Base-by-base conservation (phyloP, 2,113 vertebrate species). In the Herpetotheres cachinnans region DNA sequence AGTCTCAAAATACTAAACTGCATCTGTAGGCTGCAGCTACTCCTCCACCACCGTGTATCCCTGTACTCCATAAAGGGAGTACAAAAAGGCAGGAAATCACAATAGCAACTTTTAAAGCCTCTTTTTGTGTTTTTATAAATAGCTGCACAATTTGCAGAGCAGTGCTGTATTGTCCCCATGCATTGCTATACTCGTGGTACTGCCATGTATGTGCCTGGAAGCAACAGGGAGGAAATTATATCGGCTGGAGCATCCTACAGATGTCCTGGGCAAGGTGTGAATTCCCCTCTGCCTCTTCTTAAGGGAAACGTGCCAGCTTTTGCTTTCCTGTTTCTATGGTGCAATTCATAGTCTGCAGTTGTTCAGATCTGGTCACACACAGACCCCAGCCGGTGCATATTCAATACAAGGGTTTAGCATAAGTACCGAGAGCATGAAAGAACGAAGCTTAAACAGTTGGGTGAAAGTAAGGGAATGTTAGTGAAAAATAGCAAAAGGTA, bases 21-120 rank as follows among this genome's bases (percentile, higher is more conserved):
- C 63, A 67, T 91, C 88, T 90, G 61, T 79, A 42, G 92, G 95
- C 59, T 95, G 93, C 83, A 94, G 86, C 89, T 91, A 8, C 86
- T 94, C 84, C 81, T 89, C 67, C 79, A 67, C 16, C 90, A 55
- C 56, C 5, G 7, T 22, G 70, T 16, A 20, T 50, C 89, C 78
- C 73, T 87, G 73, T 12, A 11, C 49, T 73, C 76, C 36, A 19
- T 42, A 49, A 79, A 71, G 21, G 59, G 76, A 72, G 40, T 20
- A 36, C n/a, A 76, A 80, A 90, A 70, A 81, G 54, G 42, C 55
- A 89, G 63, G 34, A 95, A 89, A 90, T 86, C 67, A 66, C 63
- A 19, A 24, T 16, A 82, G 66, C 55, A 74, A 69, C 36, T 79
- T 89, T 79, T 56, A 84, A 95, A 96, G 69, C 26, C 58, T 36